phyloP scores from a whole-genome alignment of 2,113 vertebrate genomes.

The Epinephelus moara region DNA sequence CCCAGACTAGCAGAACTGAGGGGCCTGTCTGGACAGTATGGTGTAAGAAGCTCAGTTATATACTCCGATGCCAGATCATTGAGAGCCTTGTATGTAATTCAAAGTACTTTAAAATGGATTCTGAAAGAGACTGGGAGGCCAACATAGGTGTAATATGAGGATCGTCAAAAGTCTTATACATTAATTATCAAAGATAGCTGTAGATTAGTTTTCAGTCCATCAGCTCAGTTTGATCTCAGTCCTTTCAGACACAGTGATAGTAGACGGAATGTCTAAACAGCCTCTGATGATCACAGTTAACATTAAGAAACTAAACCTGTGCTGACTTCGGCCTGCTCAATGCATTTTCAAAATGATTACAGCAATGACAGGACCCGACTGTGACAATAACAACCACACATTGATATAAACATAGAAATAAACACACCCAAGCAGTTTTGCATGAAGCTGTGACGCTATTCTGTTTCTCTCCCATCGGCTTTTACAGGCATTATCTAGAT shows the following conservation, averaged over 20 bases:
- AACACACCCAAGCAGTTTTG: not conserved
- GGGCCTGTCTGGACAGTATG: too few species aligned
- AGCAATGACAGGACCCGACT: not conserved
- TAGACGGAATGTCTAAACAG: too few species aligned
- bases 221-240: not conserved
- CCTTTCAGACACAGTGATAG: too few species aligned
- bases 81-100: too few species aligned
- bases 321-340: not conserved
- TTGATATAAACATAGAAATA: not conserved
- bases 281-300: not conserved
- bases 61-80: too few species aligned
- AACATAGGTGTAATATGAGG: too few species aligned
- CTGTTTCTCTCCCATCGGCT: constrained; percentile 24
- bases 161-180: not conserved
- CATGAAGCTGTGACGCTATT: constrained; percentile 8
- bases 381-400: not conserved
- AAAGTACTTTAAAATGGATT: too few species aligned
- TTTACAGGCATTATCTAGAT: constrained; percentile 63
- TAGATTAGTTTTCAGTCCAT: not conserved
- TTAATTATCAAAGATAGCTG: not conserved
- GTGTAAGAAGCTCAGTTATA: too few species aligned
- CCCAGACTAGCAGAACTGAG: too few species aligned
- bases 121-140: too few species aligned
- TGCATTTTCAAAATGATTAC: not conserved
- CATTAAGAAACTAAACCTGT: not conserved